phyloP scores from a whole-genome alignment of 2,113 vertebrate species.

The Catagonus wagneri region DNA sequence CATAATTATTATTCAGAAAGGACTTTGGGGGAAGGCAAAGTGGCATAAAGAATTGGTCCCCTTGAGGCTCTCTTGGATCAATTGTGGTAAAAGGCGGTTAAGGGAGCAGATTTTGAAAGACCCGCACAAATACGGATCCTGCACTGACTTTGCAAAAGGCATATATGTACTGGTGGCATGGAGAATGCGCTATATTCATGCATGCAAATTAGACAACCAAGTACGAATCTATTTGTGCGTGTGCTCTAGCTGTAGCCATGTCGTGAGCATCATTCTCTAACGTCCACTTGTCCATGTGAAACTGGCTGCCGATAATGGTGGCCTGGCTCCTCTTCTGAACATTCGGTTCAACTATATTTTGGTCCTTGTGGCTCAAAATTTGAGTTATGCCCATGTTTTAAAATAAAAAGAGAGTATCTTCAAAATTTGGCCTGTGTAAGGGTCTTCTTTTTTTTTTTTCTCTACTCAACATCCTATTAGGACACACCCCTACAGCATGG shows the following conservation, averaged over 20 bases:
- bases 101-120: slow-evolving; percentile 62
- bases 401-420: slow-evolving; percentile 80
- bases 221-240: slow-evolving; percentile 64
- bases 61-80: slow-evolving; percentile 47
- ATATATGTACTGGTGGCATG: slow-evolving; percentile 62
- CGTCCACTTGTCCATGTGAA: slow-evolving; percentile 45
- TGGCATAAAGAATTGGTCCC: slow-evolving; percentile 36
- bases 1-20: slow-evolving; percentile 59
- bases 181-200: slow-evolving; percentile 65
- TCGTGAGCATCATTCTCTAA: background rate
- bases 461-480: background rate
- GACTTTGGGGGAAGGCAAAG: slow-evolving; percentile 30
- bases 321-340: slow-evolving; percentile 65
- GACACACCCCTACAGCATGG: background rate
- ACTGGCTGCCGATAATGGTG: slow-evolving; percentile 41
- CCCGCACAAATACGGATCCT: slow-evolving; percentile 58
- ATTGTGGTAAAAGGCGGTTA: slow-evolving; percentile 50
- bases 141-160: slow-evolving; percentile 68
- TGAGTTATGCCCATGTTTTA: slow-evolving; percentile 71
- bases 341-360: slow-evolving; percentile 68
- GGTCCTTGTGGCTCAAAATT: slow-evolving; percentile 69
- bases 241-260: slow-evolving; percentile 63
- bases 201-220: slow-evolving; percentile 72
- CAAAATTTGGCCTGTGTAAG: background rate
- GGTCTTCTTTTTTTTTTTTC: slow-evolving; percentile 30